Evolutionary conservation across 2,113 vertebrate species (phyloP), one percentile per base, ranked within the genome.

Genomic region (Pangasianodon hypophthalmus): DNA sequence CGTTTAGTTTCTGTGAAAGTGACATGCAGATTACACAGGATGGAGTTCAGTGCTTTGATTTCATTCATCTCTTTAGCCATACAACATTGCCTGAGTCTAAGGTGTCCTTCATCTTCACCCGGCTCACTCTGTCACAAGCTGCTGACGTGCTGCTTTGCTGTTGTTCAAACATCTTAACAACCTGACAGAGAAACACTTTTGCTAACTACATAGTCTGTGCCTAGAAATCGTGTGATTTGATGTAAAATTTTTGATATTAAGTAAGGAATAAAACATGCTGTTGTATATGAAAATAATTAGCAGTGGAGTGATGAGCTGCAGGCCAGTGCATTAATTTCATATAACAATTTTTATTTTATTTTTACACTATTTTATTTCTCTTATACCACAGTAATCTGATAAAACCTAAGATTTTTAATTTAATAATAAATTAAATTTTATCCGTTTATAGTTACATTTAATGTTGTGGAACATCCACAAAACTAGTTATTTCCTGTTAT

Each of bases 51-150:
- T 44, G 18, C 48, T 13, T 67, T 87, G 84, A n/a, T 52, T 58
- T 73, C 44, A 8, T 83, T 29, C 44, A 77, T 32, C 26, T 64
- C 84, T 37, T 44, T 46, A 86, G 54, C 26, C 67, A 44, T 54
- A 84, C 77, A 62, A 73, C 87, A 88, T 82, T 77, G 58, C 29
- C 52, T 73, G 41, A 37, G 67, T 86, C 52, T 81, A 26, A 56
- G 46, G 26, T 77, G 56, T 32, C 32, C 87, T 77, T 87, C 9
- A 54, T 86, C 56, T 69, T 87, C 64, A 67, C 54, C 71, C 77
- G 77, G 56, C 75, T 80, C 62, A 54, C 41, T 50, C 24, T 83
- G 87, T 86, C 77, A 84, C 87, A 56, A 75, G 26, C 90, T 89
- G 88, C 67, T 84, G 87, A 77, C 77, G 32, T 64, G 50, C 44